phyloP scores from a whole-genome alignment of 2,113 vertebrate genomes.

The Procavia capensis region DNA sequence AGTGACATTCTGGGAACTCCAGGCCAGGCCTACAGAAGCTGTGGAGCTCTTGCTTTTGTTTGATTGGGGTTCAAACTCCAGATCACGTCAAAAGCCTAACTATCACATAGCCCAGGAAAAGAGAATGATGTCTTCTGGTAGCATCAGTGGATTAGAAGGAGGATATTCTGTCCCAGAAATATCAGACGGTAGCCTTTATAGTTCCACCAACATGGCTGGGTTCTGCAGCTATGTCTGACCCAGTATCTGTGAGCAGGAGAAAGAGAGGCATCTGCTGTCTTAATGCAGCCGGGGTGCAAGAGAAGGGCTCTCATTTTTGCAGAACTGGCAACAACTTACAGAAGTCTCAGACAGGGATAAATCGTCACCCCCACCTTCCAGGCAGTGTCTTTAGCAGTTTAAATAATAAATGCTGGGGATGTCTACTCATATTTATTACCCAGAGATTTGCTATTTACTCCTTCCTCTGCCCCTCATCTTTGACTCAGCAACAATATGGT shows the following conservation, averaged over 20 bases:
- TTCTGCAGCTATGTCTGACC: background rate
- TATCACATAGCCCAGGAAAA: background rate
- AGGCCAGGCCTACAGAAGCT: background rate
- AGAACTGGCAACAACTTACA: background rate
- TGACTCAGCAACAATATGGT: background rate
- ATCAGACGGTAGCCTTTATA: background rate
- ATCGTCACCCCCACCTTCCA: background rate
- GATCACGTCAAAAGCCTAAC: background rate
- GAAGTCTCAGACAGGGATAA: background rate
- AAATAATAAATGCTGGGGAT: slow-evolving; percentile 21
- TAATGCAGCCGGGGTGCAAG: background rate
- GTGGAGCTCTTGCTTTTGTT: background rate
- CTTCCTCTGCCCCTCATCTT: slow-evolving; percentile 20
- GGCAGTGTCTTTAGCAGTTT: slow-evolving; percentile 31
- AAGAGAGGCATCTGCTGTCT: background rate
- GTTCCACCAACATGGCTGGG: background rate
- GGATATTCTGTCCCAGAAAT: background rate
- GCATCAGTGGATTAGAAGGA: background rate
- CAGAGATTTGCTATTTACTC: slow-evolving; percentile 18
- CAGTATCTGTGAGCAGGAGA: background rate
- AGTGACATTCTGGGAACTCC: background rate
- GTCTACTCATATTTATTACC: background rate
- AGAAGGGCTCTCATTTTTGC: background rate
- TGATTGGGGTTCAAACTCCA: background rate
- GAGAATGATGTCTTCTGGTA: background rate